Percentiles rank a stretch among this genome's conserved stretches.
Evolutionary conservation across 1,140 invertebrate species (phyloP).

Genomic region (Oryzaephilus surinamensis): DNA sequence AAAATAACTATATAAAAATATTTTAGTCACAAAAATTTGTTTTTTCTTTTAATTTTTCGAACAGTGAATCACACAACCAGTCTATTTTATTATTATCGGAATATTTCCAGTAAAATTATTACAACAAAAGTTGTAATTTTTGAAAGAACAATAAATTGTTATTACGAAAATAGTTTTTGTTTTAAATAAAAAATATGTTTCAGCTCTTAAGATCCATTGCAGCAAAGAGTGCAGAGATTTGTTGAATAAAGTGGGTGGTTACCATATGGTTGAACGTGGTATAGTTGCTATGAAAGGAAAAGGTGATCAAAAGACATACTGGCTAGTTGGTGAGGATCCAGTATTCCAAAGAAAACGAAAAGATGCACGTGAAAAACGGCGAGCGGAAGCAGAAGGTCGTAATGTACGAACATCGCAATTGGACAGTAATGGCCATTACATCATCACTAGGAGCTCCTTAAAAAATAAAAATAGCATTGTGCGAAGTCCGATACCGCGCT

Average conservation of each 20-base stretch:
- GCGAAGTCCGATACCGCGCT: slow-evolving; percentile 42
- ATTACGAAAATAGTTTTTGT: neutral
- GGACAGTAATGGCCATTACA: slow-evolving; percentile 25
- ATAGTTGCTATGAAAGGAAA: slow-evolving; percentile 79
- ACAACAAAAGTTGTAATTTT: too few species aligned
- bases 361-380: slow-evolving; percentile 40
- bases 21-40: too few species aligned
- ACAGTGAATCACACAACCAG: too few species aligned
- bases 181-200: too few species aligned
- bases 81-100: too few species aligned
- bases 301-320: slow-evolving; percentile 75
- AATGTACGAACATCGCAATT: slow-evolving; percentile 13
- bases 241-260: slow-evolving; percentile 69
- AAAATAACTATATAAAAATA: too few species aligned
- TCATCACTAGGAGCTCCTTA: slow-evolving; percentile 49
- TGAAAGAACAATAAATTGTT: neutral
- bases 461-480: slow-evolving; percentile 41
- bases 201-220: slow-evolving; percentile 78
- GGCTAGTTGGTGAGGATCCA: slow-evolving; percentile 68
- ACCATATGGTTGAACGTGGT: slow-evolving; percentile 65
- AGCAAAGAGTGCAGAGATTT: slow-evolving; percentile 62
- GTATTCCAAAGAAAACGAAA: slow-evolving; percentile 41
- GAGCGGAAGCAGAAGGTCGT: slow-evolving; percentile 29
- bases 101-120: too few species aligned
- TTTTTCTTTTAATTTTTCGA: too few species aligned